phyloP scores from a whole-genome alignment of 2,888 invertebrate genomes.

The Drosophila tripunctata region DNA sequence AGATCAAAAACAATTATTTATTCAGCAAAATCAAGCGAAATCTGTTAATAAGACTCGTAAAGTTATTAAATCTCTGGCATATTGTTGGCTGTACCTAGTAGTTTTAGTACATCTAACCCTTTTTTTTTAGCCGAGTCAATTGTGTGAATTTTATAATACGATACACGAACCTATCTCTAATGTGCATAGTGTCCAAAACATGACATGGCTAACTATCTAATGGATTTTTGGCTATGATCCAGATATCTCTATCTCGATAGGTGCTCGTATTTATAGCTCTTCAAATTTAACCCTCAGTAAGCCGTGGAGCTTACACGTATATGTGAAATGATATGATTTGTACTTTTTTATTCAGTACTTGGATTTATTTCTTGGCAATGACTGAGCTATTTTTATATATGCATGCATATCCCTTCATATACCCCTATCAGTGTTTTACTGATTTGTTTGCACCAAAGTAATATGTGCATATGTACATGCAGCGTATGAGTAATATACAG shows the following conservation, averaged over 20 bases:
- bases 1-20: no score
- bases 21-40: no score
- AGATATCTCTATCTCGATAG: constrained; percentile 17
- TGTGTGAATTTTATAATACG: not conserved
- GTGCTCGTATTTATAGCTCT: constrained; percentile 47
- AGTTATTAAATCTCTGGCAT: no score
- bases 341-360: not conserved
- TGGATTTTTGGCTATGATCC: constrained; percentile 23
- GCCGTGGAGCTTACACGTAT: constrained; percentile 44
- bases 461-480: constrained; percentile 2
- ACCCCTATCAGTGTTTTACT: no score
- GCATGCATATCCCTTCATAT: no score
- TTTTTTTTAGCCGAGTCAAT: not conserved
- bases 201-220: constrained; percentile 29
- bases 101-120: no score
- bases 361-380: not conserved
- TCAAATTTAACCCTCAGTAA: constrained; percentile 37
- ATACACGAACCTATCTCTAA: not conserved
- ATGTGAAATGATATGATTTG: constrained; percentile 46
- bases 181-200: not conserved
- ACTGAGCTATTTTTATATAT: not conserved
- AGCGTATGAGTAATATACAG: constrained; percentile 31
- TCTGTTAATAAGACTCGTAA: no score
- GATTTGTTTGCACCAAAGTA: not conserved
- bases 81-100: no score